Conservation (phyloP, 1,140 invertebrate species). For the Anoplophora glabripennis region DNA sequence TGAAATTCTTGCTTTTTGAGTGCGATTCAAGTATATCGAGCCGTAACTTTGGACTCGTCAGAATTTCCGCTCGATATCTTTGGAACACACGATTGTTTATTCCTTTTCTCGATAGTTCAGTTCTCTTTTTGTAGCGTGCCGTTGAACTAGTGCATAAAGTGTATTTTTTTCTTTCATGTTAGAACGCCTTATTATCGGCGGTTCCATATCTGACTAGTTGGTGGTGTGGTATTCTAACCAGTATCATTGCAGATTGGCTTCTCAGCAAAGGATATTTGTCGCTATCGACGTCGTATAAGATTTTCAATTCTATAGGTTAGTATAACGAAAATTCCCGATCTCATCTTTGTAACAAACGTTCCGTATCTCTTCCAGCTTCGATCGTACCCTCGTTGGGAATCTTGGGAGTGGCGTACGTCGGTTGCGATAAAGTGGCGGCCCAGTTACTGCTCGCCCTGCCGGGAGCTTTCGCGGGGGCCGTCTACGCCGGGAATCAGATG, state of each 20-base stretch:
- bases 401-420: conserved; percentile 72
- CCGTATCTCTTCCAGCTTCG: conserved; percentile 52
- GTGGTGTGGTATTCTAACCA: conserved; percentile 67
- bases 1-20: too few relatives aligned
- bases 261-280: conserved; percentile 62
- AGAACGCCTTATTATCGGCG: conserved; percentile 77
- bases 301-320: conserved; percentile 72
- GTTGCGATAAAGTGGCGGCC: conserved; percentile 67
- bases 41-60: too few relatives aligned
- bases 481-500: conserved; percentile 78
- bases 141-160: too few relatives aligned
- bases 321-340: conserved; percentile 5
- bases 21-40: too few relatives aligned
- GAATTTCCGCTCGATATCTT: too few relatives aligned
- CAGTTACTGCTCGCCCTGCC: conserved; percentile 68
- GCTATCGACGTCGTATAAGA: conserved; percentile 65
- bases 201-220: conserved; percentile 75
- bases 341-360: neutral
- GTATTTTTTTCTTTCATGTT: conserved; percentile 35
- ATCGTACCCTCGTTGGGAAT: conserved; percentile 71
- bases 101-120: too few relatives aligned
- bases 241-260: conserved; percentile 69
- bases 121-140: too few relatives aligned
- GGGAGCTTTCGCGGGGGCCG: conserved; percentile 69
- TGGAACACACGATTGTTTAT: too few relatives aligned